Evolutionary conservation across 2,113 vertebrate genomes (phyloP), one percentile per base, ranked within the genome.

Genomic region (Hemiprocne comata): DNA sequence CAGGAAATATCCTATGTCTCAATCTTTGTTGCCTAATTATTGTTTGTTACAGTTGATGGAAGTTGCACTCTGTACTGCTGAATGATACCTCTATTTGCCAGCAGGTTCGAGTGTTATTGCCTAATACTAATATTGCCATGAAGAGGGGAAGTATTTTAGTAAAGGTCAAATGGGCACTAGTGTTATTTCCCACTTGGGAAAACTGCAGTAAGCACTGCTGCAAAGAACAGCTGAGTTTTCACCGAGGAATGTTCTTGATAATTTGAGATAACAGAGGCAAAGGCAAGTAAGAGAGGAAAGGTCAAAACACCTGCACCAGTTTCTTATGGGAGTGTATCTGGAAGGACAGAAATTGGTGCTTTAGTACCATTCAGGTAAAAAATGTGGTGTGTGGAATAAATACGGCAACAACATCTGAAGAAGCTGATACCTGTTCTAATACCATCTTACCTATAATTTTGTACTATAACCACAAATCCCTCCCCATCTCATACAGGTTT

Each of bases 1-100:
- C 90, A 89, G 95, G 95, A 96, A 97, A 96, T 96, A 97, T 93
- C 87, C 53, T 77, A 70, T 92, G 91, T 89, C 93, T 95, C 96
- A 94, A 89, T 95, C 92, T 80, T 83, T 88, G 96, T 96, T 97
- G 93, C 89, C 87, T 95, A 96, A 96, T 94, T 94, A 90, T 74
- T 94, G 87, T 94, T 95, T 89, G 85, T 96, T 93, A 94, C 85
- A 96, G 87, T 92, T 55, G 58, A 93, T 96, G 89, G 84, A 96
- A 96, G 76, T 61, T 96, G 91, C 86, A 94, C 93, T 96, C 96
- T 96, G 95, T 93, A 84, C 92, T 83, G 60, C 72, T 89, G 91
- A 91, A 93, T 85, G 60, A 84, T 92, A 76, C 58, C 86, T 80
- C 65, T 93, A 46, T 96, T 95, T 91, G 88, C 70, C 9, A 7